These are phyloP conservation scores for Parasteatoda tepidariorum DNA, from an alignment of 1,140 invertebrate species.

Conservation along the genomic window DNA sequence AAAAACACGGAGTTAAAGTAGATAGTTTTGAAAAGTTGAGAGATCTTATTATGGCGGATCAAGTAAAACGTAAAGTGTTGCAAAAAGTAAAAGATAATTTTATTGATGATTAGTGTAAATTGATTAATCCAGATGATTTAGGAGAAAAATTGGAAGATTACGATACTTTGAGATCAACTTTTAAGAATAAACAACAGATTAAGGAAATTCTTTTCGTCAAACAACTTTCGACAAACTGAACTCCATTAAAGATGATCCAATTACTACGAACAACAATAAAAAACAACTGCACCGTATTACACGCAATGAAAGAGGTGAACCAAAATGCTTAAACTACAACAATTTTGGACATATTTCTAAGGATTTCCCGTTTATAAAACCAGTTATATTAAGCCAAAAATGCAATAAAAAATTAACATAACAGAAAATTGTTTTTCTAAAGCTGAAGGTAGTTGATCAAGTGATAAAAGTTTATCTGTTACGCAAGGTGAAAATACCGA, in stretches of 20 bases:
- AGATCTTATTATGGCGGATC: not conserved
- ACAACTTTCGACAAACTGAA: not conserved
- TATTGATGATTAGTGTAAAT: slow-evolving; percentile 5
- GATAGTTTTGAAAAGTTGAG: slow-evolving; percentile 2
- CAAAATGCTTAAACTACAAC: not conserved
- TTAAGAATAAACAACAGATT: not conserved
- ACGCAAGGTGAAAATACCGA: no score
- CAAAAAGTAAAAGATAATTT: not conserved
- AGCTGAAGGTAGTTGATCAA: no score
- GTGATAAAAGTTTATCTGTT: not conserved
- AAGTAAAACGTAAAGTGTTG: not conserved
- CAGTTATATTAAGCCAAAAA: no score
- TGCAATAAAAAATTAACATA: no score
- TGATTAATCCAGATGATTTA: no score
- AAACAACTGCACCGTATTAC: not conserved
- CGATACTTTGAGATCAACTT: no score
- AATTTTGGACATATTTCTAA: not conserved
- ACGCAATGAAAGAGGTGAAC: not conserved
- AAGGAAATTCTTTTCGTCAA: not conserved
- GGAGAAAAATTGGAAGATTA: not conserved
- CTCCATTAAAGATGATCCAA: not conserved
- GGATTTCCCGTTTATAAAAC: not conserved
- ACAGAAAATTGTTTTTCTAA: no score
- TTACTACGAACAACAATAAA: not conserved
- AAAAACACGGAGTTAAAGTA: no score